A percentile compares a stretch with the other conserved stretches of the same genome.
Evolutionary conservation across 2,888 invertebrate genomes (phyloP).

Genomic region (Zaprionus lineosus): DNA sequence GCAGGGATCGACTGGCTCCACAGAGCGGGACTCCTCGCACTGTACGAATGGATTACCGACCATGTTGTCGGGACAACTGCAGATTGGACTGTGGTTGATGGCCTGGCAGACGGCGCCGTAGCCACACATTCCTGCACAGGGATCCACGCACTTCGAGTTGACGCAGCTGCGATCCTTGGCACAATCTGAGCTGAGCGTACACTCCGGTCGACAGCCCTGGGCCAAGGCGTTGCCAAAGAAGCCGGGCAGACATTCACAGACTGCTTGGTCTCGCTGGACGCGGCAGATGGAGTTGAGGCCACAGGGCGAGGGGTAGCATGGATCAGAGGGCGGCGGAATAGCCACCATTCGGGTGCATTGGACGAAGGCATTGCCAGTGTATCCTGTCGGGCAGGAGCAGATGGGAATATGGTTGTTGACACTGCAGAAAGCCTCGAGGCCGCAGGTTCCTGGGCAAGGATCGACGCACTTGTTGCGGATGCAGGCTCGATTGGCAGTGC

Average conservation of each 20-base stretch:
- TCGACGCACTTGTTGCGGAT: constrained; percentile 91
- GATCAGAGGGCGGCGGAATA: constrained; percentile 81
- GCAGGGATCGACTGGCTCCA: constrained; percentile 87
- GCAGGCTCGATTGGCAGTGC: constrained; percentile 91
- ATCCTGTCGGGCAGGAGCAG: constrained; percentile 86
- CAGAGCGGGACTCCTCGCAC: constrained; percentile 84
- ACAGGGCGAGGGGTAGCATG: constrained; percentile 89
- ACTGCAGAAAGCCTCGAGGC: constrained; percentile 91
- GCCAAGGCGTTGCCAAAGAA: constrained; percentile 87
- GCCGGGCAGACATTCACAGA: constrained; percentile 90
- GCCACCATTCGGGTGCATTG: constrained; percentile 83
- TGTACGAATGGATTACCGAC: constrained; percentile 92
- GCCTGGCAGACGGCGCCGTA: constrained; percentile 90
- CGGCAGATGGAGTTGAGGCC: constrained; percentile 90
- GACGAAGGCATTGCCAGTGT: constrained; percentile 86
- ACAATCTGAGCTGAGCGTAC: constrained; percentile 92
- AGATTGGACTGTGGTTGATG: constrained; percentile 93
- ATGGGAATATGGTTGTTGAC: constrained; percentile 88
- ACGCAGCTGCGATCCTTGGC: constrained; percentile 89
- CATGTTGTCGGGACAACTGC: constrained; percentile 88
- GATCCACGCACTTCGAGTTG: constrained; percentile 90
- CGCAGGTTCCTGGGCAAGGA: constrained; percentile 92
- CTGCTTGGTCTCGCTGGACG: constrained; percentile 84
- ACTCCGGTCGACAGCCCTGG: constrained; percentile 91
- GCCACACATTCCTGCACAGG: constrained; percentile 92